Conservation (phyloP, 92 coral and sea anemone species). For the Porites rus region DNA sequence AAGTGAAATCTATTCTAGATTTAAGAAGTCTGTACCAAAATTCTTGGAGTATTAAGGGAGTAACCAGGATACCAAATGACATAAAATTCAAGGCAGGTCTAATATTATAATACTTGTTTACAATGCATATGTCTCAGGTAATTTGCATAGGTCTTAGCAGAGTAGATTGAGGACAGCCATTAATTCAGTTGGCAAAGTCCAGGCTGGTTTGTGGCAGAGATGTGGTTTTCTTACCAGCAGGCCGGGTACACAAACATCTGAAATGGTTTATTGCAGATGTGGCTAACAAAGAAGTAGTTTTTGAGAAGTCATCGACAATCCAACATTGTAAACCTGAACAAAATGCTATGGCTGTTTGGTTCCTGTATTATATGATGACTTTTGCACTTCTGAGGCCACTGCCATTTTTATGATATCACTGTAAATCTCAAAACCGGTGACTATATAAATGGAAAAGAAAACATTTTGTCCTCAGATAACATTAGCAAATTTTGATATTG, state of each 20-base stretch:
- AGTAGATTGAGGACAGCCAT: neutral
- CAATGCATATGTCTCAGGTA: neutral
- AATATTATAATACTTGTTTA: neutral
- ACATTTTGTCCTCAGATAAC: neutral
- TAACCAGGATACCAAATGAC: conserved; percentile 35
- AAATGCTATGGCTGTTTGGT: conserved; percentile 5
- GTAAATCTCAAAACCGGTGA: neutral
- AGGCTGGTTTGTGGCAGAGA: conserved; percentile 20
- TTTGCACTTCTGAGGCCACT: conserved; percentile 28
- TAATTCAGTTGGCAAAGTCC: neutral
- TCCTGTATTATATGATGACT: neutral
- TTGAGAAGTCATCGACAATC: conserved; percentile 1
- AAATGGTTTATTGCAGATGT: too few relatives aligned
- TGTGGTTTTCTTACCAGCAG: conserved; percentile 3
- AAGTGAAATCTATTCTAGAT: neutral
- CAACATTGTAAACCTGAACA: conserved; percentile 13
- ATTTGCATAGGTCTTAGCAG: conserved; percentile 26
- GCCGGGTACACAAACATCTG: neutral
- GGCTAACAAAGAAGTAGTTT: neutral
- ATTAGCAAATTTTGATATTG: neutral
- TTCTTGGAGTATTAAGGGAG: neutral
- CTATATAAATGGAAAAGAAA: neutral
- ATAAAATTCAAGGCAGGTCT: conserved; percentile 11
- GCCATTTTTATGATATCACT: neutral
- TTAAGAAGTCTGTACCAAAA: neutral